Conservation (phyloP, 2,888 invertebrate genomes). For the Drosophila atroscutellata region DNA sequence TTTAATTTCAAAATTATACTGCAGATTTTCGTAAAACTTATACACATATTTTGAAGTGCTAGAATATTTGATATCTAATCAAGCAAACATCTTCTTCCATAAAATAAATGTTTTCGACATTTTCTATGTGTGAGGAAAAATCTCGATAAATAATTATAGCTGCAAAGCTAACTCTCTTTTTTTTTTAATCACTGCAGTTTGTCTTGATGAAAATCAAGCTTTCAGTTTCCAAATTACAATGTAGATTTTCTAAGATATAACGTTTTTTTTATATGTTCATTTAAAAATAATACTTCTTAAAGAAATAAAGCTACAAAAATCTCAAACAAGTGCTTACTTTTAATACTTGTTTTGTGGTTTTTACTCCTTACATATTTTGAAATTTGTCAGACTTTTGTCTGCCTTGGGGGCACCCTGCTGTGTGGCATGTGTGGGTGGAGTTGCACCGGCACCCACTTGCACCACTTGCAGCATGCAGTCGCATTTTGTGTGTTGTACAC, state of each 20-base stretch:
- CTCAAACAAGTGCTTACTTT: neutral
- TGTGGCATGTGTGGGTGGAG: slow-evolving; percentile 48
- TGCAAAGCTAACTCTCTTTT: neutral
- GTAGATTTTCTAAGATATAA: too few relatives aligned
- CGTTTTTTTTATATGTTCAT: neutral
- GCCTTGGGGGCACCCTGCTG: slow-evolving; percentile 31
- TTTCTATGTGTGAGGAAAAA: too few relatives aligned
- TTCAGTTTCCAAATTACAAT: neutral
- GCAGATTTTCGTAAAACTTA: neutral
- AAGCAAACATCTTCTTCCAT: neutral
- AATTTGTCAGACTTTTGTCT: slow-evolving; percentile 12
- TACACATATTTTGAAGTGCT: neutral
- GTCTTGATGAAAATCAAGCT: neutral
- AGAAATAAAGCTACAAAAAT: neutral
- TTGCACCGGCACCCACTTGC: slow-evolving; percentile 28
- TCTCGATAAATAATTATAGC: neutral
- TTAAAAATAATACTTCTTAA: neutral
- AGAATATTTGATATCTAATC: neutral
- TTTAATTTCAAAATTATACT: neutral
- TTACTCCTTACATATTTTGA: slow-evolving; percentile 7
- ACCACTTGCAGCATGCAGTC: slow-evolving; percentile 25
- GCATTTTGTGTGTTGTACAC: slow-evolving; percentile 17
- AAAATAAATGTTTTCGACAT: neutral
- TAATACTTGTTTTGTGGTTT: neutral
- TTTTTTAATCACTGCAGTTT: neutral